Percentiles rank a stretch among this genome's conserved stretches.
phyloP scores from a whole-genome alignment of 2,888 invertebrate genomes.

The Hydrotaea cyrtoneurina region DNA sequence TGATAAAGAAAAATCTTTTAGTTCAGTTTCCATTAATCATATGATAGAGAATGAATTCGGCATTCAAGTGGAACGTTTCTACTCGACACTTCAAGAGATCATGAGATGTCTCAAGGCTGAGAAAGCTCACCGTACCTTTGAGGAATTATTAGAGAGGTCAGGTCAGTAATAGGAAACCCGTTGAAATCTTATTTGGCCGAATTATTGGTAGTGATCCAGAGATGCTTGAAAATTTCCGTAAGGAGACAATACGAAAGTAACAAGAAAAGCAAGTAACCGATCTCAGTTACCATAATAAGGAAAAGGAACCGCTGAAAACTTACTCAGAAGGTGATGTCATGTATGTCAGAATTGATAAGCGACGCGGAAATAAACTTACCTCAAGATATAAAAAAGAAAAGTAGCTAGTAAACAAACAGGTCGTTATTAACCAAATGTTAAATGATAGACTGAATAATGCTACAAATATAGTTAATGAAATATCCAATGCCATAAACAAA shows the following conservation, averaged over 20 bases:
- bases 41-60: slow-evolving; percentile 3
- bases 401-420: slow-evolving; percentile 29
- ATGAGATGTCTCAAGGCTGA: slow-evolving; percentile 36
- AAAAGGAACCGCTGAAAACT: neutral
- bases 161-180: slow-evolving; percentile 22
- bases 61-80: slow-evolving; percentile 36
- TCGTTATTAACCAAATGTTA: slow-evolving; percentile 42
- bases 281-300: slow-evolving; percentile 19
- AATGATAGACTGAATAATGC: slow-evolving; percentile 33
- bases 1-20: slow-evolving; percentile 25
- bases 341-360: slow-evolving; percentile 35
- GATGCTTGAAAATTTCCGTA: slow-evolving; percentile 29
- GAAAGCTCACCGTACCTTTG: too few species aligned
- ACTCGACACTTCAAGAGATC: slow-evolving; percentile 38
- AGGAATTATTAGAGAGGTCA: slow-evolving; percentile 31
- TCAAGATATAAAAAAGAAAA: slow-evolving; percentile 31
- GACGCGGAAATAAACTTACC: slow-evolving; percentile 23
- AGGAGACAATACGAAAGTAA: slow-evolving; percentile 17
- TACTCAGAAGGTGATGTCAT: slow-evolving; percentile 29
- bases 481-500: slow-evolving; percentile 37
- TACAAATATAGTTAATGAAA: slow-evolving; percentile 26
- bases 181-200: slow-evolving; percentile 32
- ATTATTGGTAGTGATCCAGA: neutral
- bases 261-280: slow-evolving; percentile 32
- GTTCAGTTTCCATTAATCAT: slow-evolving; percentile 10